Evolutionary conservation across 2,113 vertebrate species (phyloP).

Genomic region (Corydoras sp.): DNA sequence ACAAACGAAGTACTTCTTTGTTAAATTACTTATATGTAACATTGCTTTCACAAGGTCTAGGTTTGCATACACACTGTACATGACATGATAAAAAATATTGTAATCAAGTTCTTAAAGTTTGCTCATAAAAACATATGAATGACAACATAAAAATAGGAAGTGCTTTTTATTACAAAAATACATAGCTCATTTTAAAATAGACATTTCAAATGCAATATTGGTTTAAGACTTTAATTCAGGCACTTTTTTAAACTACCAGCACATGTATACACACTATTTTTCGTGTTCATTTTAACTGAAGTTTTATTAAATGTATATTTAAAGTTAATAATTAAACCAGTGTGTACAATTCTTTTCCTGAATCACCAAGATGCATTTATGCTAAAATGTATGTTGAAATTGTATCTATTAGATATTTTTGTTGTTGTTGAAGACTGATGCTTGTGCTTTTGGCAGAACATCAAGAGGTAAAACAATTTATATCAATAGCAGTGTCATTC

Average conservation of each 20-base stretch:
- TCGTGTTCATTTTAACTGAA: background rate
- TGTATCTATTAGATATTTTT: no score
- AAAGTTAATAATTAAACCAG: no score
- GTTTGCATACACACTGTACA: constrained; percentile 20
- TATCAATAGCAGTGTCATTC: no score
- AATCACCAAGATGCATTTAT: no score
- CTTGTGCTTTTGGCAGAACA: no score
- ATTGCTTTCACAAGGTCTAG: no score
- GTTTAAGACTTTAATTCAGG: constrained; percentile 36
- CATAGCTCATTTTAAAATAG: constrained; percentile 46
- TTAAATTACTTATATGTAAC: constrained; percentile 14
- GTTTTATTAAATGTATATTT: no score
- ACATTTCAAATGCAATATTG: constrained; percentile 38
- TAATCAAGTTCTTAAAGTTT: constrained; percentile 48
- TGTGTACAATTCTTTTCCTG: no score
- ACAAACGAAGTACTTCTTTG: constrained; percentile 9
- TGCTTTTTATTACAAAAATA: constrained; percentile 56
- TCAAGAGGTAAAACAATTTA: no score
- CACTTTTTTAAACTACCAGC: constrained; percentile 39
- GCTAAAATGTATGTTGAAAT: no score
- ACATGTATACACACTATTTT: background rate
- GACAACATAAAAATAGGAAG: constrained; percentile 50
- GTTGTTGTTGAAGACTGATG: no score
- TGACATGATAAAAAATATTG: constrained; percentile 52
- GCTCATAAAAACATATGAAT: constrained; percentile 36